Evolutionary conservation across 2,113 vertebrate genomes (phyloP).

Genomic region (Pituophis catenifer): DNA sequence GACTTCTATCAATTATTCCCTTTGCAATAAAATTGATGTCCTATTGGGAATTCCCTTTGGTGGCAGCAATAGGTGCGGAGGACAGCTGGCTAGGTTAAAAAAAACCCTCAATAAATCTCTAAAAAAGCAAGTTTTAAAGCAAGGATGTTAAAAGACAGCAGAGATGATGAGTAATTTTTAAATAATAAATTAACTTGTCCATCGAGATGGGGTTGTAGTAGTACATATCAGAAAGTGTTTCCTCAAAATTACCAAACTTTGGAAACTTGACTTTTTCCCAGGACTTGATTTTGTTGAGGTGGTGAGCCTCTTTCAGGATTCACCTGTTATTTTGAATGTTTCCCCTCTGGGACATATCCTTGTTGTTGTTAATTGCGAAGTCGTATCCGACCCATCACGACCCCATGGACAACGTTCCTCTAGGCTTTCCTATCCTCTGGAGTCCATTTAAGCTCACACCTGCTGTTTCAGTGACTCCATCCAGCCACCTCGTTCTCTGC

Average conservation of each 20-base stretch:
- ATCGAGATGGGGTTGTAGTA: not conserved
- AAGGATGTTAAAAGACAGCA: not conserved
- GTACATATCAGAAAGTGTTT: not conserved
- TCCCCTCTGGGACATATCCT: not conserved
- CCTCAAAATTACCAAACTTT: not conserved
- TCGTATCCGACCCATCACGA: no score
- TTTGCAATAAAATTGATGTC: slow-evolving; percentile 51
- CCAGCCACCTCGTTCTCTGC: no score
- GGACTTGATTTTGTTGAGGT: not conserved
- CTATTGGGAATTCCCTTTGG: slow-evolving; percentile 27
- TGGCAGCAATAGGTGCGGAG: slow-evolving; percentile 29
- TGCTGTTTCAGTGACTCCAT: no score
- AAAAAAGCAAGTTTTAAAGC: not conserved
- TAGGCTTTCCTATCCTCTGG: no score
- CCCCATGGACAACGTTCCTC: no score
- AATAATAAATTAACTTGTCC: not conserved
- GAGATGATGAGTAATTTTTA: not conserved
- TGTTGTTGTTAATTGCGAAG: no score
- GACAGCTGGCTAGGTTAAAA: not conserved
- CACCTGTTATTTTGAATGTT: not conserved
- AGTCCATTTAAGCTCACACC: no score
- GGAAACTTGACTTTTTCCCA: not conserved
- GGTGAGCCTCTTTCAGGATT: not conserved
- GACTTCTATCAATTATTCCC: slow-evolving; percentile 31
- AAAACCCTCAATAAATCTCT: not conserved